Evolutionary conservation across 2,797 vertebrate species (phyloP), one percentile per base, ranked within the genome.

Genomic region (Cichlasoma orientale): DNA sequence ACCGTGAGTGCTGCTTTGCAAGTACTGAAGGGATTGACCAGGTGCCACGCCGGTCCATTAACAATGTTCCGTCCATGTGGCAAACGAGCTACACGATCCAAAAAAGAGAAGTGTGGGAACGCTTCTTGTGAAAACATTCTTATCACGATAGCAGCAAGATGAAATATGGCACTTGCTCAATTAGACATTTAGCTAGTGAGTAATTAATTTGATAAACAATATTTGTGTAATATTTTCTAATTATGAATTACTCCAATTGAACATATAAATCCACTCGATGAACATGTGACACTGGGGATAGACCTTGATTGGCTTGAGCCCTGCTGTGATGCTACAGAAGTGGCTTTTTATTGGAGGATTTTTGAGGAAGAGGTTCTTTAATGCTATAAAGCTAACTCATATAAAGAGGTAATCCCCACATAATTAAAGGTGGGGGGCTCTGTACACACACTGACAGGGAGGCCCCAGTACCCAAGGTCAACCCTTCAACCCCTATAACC

Each of bases 361-460:
- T 89, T 83, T 79, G 38, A 33, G 72, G 74, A 92, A 90, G 84
- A 92, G 90, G 89, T 91, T 80, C 86, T 81, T 85, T 88, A 53
- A 91, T 75, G 79, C 88, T 79, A 84, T 92, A 94, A 93, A 93
- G 87, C 86, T 82, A 72, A 73, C 88, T 90, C 82, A 82, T 87
- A 92, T 93, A 93, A 91, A 85, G 75, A 74, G 80, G 88, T 89
- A 91, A 94, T 93, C 92, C 90, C 87, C 82, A 90, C 72, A 91
- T 94, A 93, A 95, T 94, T 94, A 88, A 91, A 92, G 86, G 86
- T 93, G 11, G 11, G 14, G 61, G 38, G 78, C 76, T 85, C 79
- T 55, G 73, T 79, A 74, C 56, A 84, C 52, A 80, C 75, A 74
- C 80, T 82, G 47, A 78, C 33, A 75, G 78, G 59, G 79, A 81